Base-by-base conservation (phyloP, 1,140 invertebrate genomes). In the Phymastichus coffea region DNA sequence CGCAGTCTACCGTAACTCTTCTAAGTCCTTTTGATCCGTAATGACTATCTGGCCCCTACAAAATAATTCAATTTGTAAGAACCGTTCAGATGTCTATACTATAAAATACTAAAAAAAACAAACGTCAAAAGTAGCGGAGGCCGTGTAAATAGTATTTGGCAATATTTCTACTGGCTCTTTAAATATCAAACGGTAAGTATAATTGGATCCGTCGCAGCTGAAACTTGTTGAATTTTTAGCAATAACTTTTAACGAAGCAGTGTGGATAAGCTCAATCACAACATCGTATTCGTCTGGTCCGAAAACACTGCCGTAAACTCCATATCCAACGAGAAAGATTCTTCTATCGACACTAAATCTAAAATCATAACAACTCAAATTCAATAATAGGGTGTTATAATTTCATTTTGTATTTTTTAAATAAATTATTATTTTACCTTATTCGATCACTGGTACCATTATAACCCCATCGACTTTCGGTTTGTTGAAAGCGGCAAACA, bases 321-420 rank as follows among this genome's bases (percentile, higher is more conserved):
- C 92, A 78, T 94, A 94, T 6, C 92, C 93, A 41, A 93, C 88
- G 7, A 95, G 84, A 79, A 89, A 94, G 64, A 95, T 93, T 61
- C 87, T 82, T 63, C 87, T 82, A 74, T 94, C 92, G 1, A 92
- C 91, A 48, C 85, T 87, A 74, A 95, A 95, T 66, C 91, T 90
- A 68, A 40, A 81, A 69, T 56, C 41, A 22, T 59, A n/a, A n/a
- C n/a, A 63, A 66, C 9, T 20, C 33, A 43, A 52, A 28, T 41
- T 52, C 23, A 10, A 65, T 47, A n/a, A n/a, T n/a, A n/a, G n/a
- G n/a, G n/a, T n/a, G 10, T 19, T 46, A 10, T n/a, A 46, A 26
- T 22, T 23, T 12, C 3, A 25, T 15, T 48, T 25, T 44, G 25
- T 3, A 46, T 53, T 33, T 33, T 47, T 56, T 53, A 15, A 41